phyloP scores from a whole-genome alignment of 1,140 invertebrate species.

The Bombus superbus region DNA sequence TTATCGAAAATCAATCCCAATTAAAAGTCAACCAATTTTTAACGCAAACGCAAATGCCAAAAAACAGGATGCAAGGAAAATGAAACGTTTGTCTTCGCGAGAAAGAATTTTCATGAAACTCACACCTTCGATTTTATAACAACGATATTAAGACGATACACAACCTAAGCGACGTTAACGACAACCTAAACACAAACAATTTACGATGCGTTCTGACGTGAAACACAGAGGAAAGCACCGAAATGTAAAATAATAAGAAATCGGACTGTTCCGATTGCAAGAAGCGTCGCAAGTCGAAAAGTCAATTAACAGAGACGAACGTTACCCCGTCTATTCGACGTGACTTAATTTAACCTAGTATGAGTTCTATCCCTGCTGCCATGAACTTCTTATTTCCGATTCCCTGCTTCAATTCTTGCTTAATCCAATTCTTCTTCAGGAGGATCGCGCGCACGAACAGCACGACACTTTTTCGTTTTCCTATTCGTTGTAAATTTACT shows the following conservation, averaged over 20 bases:
- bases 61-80: neutral
- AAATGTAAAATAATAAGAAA: conserved; percentile 22
- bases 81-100: neutral
- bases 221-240: neutral
- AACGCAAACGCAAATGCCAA: neutral
- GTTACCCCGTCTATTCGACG: conserved; percentile 37
- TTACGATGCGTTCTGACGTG: neutral
- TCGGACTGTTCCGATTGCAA: conserved; percentile 29
- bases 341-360: conserved; percentile 57
- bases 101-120: no score
- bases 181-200: neutral
- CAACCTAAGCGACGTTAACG: neutral
- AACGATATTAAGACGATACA: no score
- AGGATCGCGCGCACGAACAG: neutral
- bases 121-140: no score
- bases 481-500: conserved; percentile 13
- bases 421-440: conserved; percentile 52
- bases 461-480: neutral
- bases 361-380: neutral
- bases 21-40: neutral
- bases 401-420: conserved; percentile 15
- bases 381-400: conserved; percentile 18
- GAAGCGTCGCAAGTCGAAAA: conserved; percentile 40
- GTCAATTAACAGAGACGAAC: conserved; percentile 58
- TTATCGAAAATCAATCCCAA: neutral